These are phyloP conservation scores for Masticophis lateralis DNA, from an alignment of 2,797 vertebrate species.

Conservation along the genomic window DNA sequence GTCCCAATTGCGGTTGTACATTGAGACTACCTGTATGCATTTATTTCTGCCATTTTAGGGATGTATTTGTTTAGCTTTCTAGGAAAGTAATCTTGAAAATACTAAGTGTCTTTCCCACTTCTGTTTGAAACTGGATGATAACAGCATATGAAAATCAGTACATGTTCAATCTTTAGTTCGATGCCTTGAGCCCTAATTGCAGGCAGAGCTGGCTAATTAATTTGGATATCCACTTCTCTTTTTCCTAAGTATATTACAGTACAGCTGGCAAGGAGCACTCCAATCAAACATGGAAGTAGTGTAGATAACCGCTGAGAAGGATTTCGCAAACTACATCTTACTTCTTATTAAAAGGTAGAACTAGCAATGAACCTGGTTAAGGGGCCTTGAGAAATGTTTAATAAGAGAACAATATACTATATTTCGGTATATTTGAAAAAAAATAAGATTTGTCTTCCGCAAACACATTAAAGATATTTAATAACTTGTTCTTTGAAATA, in stretches of 20 bases:
- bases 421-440: neutral
- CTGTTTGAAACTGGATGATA: neutral
- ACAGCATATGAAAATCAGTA: neutral
- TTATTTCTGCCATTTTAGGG: neutral
- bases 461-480: neutral
- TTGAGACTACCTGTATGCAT: neutral
- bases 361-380: neutral
- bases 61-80: neutral
- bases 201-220: neutral
- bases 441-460: neutral
- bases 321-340: neutral
- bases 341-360: neutral
- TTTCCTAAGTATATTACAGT: neutral
- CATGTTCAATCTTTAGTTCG: neutral
- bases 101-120: neutral
- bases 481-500: neutral
- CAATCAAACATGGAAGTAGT: neutral
- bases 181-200: neutral
- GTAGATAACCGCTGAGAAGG: neutral
- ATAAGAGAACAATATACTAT: neutral
- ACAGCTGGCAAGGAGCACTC: neutral
- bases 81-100: neutral
- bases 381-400: neutral
- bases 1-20: accelerated
- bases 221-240: neutral